Conservation (phyloP, 2,797 vertebrate genomes). For the Sphaeramia orbicularis region DNA sequence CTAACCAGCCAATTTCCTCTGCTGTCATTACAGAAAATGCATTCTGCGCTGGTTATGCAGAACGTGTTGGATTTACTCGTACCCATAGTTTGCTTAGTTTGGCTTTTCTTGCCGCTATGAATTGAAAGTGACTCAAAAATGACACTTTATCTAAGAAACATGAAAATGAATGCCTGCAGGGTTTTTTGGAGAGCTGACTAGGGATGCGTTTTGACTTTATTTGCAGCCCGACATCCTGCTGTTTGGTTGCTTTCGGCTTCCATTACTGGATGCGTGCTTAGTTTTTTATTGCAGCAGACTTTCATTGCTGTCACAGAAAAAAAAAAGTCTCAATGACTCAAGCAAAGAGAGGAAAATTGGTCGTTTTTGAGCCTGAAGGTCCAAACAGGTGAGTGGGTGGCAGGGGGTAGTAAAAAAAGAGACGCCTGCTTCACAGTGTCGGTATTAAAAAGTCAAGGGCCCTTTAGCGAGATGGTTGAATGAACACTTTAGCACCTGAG, state of each 20-base stretch:
- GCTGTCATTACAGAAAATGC: constrained; percentile 15
- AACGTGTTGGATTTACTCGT: constrained; percentile 22
- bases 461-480: constrained; percentile 9
- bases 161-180: constrained; percentile 17
- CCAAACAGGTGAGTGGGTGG: constrained; percentile 29
- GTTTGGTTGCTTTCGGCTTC: constrained; percentile 8
- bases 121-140: constrained; percentile 19
- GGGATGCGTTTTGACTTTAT: background rate
- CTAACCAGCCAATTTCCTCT: constrained; percentile 8
- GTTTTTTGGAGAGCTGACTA: constrained; percentile 4
- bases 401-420: background rate
- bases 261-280: background rate
- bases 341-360: constrained; percentile 8
- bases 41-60: constrained; percentile 4
- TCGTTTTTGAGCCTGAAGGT: constrained; percentile 8
- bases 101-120: constrained; percentile 11
- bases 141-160: constrained; percentile 11
- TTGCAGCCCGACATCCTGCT: constrained; percentile 17
- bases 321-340: constrained; percentile 14
- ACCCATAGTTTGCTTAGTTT: constrained; percentile 30
- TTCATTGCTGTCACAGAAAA: constrained; percentile 8
- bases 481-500: constrained; percentile 24
- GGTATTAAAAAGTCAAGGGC: constrained; percentile 34
- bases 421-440: constrained; percentile 22
- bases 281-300: constrained; percentile 27